Base-by-base conservation (phyloP, 2,113 vertebrate species). In the zebrafish (Danio rerio) region DNA sequence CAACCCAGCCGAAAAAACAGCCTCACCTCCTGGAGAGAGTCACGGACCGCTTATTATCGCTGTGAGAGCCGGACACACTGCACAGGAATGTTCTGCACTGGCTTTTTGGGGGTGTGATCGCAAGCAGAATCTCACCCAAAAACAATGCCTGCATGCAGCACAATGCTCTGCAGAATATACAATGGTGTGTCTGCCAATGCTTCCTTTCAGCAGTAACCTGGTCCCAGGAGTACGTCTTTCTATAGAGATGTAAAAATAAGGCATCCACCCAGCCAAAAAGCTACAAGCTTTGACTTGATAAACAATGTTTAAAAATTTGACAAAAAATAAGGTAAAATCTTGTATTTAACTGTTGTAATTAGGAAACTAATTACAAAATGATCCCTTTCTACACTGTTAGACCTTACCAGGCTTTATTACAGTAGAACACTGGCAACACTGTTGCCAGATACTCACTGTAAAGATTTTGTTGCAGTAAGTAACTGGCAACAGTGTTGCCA, bases 1-100 rank as follows among this genome's bases (percentile, higher is more conserved):
- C 70, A 69, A 83, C 78, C 49, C 71, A 40, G 52, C 55, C 71
- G 9, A 68, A 81, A 86, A 66, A 31, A 31, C 31, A 72, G 21
- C 45, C 58, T 31, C 58, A 78, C 52, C 47, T 5, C 71, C 75
- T 7, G 12, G 20, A 13, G 59, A 63, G 43, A 16, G 58, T 63
- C 43, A 31, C 8, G 20, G 58, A 47, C n/a, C 43, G 71, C 52
- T 20, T 74, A 74, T 77, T 15, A 62, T 77, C 56, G 5, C 74
- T 21, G 56, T 5, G 11, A 62, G 69, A 69, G n/a, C 7, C 12
- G 0, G 69, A 16, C 18, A 50, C 18, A 72, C 49, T 59, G 42
- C 56, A 9, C 42, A 13, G n/a, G 40, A 58, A 20, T 58, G 31
- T 59, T 75, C 53, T 18, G 40, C 40, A 58, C 0, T 18, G n/a